These are phyloP conservation scores for Aproaerema taeniolella DNA, from an alignment of 2,888 invertebrate genomes.

Conservation along the genomic window DNA sequence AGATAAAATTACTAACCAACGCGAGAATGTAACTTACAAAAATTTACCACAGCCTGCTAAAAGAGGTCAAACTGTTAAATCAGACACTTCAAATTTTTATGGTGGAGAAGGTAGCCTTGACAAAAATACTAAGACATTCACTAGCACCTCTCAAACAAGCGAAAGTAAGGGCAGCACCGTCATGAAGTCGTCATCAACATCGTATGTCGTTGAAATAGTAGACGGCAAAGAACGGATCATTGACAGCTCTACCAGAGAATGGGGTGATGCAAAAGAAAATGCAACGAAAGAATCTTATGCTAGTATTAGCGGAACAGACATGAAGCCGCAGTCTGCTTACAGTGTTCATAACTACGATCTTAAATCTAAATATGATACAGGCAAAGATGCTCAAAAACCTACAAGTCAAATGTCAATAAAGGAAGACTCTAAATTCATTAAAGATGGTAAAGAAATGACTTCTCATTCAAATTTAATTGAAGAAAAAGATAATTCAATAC, in stretches of 20 bases:
- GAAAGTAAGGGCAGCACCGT: conserved; percentile 74
- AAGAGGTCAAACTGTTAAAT: conserved; percentile 43
- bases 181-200: conserved; percentile 79
- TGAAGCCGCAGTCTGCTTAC: conserved; percentile 75
- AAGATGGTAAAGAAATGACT: conserved; percentile 59
- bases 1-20: conserved; percentile 42
- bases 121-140: conserved; percentile 46
- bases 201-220: conserved; percentile 81
- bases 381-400: conserved; percentile 68
- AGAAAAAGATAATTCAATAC: conserved; percentile 58
- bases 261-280: conserved; percentile 69
- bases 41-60: conserved; percentile 45
- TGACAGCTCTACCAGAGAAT: conserved; percentile 77
- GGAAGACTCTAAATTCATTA: conserved; percentile 59
- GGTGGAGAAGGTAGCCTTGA: conserved; percentile 57
- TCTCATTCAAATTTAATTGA: conserved; percentile 55
- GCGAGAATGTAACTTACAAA: conserved; percentile 44
- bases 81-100: conserved; percentile 55
- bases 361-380: conserved; percentile 75
- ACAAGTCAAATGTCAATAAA: conserved; percentile 51
- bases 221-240: conserved; percentile 80
- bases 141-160: conserved; percentile 59
- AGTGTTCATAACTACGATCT: conserved; percentile 72
- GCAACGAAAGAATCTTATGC: conserved; percentile 71
- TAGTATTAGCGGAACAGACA: conserved; percentile 74